Base-by-base conservation (phyloP, 2,113 vertebrate species). In the Oxyura jamaicensis region DNA sequence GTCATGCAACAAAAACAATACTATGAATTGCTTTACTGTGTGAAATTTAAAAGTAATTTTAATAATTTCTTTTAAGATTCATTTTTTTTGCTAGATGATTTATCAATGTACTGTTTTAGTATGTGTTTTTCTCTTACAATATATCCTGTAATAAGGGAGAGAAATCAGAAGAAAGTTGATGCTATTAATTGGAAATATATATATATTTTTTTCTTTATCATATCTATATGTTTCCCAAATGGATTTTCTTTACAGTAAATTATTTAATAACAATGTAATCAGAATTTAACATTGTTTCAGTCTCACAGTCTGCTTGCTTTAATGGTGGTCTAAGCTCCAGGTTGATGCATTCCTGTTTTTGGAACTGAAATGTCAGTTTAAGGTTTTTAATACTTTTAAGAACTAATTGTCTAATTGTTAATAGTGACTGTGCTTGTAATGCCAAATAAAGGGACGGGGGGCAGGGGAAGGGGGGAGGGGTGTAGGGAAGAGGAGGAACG, bases 1-100 rank as follows among this genome's bases (percentile, higher is more conserved):
- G 75, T 87, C 60, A 48, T 19, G 29, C 39, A 77, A 94, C 41
- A 95, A 96, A 97, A 97, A 90, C 66, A 79, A 86, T 65, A 11
- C 6, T 78, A 3, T 46, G 28, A 91, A n/a, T 80, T 77, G 4
- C 33, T 83, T 90, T 69, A 20, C 10, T 36, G 23, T 48, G 58
- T 46, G 19, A 67, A 31, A 72, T 72, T 80, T 35, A 53, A 90
- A 91, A 75, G 8, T 4, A 7, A 80, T 75, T 95, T 58, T 36
- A 87, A 36, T 12, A 1, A 62, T 92, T 95, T n/a, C n/a, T 91
- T 48, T 23, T 42, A 62, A 75, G 14, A 14, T 39, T 89, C 46
- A n/a, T 39, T 39, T 41, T 35, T 66, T 76, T 73, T 3, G 4
- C 3, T 7, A 52, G 16, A 4, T 48, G 10, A 56, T 65, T 79